Evolutionary conservation across 2,797 vertebrate species (phyloP).

Genomic region (Scyliorhinus canicula): DNA sequence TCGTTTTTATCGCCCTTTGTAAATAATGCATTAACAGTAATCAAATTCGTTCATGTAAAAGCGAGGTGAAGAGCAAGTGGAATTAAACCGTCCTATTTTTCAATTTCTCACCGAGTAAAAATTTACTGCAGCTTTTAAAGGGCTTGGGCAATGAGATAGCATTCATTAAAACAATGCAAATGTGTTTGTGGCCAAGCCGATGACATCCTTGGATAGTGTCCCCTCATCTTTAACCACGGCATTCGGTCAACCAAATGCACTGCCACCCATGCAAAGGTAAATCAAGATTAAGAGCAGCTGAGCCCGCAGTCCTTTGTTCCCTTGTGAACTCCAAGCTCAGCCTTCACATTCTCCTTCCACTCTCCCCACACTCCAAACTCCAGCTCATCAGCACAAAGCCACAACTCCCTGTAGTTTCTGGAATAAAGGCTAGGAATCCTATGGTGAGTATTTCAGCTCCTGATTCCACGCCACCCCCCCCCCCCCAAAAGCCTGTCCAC

Average conservation of each 20-base stretch:
- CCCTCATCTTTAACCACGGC: background rate
- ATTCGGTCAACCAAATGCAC: background rate
- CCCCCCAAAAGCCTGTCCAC: too few relatives aligned
- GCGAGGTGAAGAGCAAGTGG: background rate
- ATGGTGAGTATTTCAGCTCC: too few relatives aligned
- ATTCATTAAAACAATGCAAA: background rate
- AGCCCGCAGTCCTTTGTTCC: background rate
- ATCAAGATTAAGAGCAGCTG: background rate
- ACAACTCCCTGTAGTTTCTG: background rate
- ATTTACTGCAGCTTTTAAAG: background rate
- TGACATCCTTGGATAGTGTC: background rate
- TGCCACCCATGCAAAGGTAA: background rate
- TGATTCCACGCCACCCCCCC: too few relatives aligned
- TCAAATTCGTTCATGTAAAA: background rate
- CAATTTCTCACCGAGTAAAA: background rate
- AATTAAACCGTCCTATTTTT: background rate
- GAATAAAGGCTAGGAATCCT: too few relatives aligned
- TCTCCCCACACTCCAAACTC: background rate
- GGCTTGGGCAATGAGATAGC: background rate
- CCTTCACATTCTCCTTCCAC: background rate
- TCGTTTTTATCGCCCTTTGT: background rate
- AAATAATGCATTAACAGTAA: conserved; percentile 4
- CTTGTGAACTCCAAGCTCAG: too few relatives aligned
- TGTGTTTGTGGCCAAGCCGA: background rate
- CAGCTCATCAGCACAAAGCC: too few relatives aligned